phyloP scores from a whole-genome alignment of 2,888 invertebrate species.

The Orthosia gracilis region DNA sequence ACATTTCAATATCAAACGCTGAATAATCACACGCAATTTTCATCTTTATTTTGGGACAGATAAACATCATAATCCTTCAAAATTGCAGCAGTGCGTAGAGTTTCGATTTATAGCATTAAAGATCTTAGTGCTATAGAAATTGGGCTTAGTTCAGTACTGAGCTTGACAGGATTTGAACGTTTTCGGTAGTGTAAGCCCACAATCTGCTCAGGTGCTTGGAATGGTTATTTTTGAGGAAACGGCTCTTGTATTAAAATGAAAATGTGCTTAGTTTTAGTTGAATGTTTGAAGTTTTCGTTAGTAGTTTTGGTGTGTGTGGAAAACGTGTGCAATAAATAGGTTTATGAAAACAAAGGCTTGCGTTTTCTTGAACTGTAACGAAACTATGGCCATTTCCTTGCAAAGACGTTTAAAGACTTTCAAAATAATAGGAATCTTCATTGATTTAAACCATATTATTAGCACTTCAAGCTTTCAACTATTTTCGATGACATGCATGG shows the following conservation, averaged over 20 bases:
- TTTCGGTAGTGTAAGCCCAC: conserved; percentile 84
- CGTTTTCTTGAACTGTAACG: neutral
- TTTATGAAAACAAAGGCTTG: neutral
- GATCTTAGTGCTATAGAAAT: conserved; percentile 39
- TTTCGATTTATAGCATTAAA: conserved; percentile 42
- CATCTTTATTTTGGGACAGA: conserved; percentile 45
- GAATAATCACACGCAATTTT: conserved; percentile 44
- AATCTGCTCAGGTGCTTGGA: conserved; percentile 88
- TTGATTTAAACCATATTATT: too few species aligned
- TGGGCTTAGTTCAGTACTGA: conserved; percentile 66
- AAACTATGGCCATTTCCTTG: neutral
- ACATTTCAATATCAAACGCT: conserved; percentile 72
- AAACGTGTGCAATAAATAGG: neutral
- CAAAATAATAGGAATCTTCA: too few species aligned
- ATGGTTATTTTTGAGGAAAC: conserved; percentile 73
- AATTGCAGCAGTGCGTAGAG: conserved; percentile 64
- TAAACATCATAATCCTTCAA: conserved; percentile 64
- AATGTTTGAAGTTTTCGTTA: conserved; percentile 30
- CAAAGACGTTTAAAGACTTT: too few species aligned
- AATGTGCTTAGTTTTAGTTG: conserved; percentile 39
- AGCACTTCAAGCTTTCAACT: too few species aligned
- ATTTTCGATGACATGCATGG: too few species aligned
- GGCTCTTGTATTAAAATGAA: conserved; percentile 71
- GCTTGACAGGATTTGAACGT: conserved; percentile 73
- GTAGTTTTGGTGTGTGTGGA: conserved; percentile 16